phyloP scores from a whole-genome alignment of 2,113 vertebrate species.

The Pygoscelis antarcticus region DNA sequence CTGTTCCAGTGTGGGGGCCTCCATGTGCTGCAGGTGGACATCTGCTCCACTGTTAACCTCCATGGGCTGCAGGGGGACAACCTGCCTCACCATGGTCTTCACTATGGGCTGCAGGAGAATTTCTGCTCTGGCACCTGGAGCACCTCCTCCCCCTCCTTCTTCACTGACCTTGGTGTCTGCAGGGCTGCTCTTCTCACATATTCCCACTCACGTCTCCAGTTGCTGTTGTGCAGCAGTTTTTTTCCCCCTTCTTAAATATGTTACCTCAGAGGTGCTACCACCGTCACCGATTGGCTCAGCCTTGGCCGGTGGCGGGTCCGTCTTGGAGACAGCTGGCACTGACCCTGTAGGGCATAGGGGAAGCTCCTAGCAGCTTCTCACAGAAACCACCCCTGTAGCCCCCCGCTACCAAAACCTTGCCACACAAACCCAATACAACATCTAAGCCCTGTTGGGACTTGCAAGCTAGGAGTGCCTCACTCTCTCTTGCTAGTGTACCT shows the following conservation, averaged over 20 bases:
- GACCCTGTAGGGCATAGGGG: background rate
- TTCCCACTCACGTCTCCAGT: background rate
- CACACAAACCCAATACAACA: background rate
- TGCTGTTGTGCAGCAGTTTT: background rate
- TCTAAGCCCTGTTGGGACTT: background rate
- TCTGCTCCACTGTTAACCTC: background rate
- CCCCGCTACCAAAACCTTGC: background rate
- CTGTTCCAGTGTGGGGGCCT: too few relatives aligned
- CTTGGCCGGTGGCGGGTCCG: fast-evolving
- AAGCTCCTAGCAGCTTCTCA: background rate
- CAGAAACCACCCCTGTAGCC: background rate
- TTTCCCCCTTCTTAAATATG: background rate
- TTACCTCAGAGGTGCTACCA: background rate
- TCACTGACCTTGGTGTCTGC: background rate
- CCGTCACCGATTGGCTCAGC: background rate
- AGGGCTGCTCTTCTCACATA: background rate
- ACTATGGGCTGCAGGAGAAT: background rate
- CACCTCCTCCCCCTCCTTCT: background rate
- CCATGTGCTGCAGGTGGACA: background rate
- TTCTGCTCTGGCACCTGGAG: background rate
- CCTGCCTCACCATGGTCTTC: background rate
- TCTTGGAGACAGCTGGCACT: background rate
- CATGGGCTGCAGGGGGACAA: background rate
- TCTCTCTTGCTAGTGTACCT: background rate
- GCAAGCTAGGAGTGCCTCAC: background rate